Conservation (phyloP, 2,888 invertebrate genomes). For the Anticlea derivata region DNA sequence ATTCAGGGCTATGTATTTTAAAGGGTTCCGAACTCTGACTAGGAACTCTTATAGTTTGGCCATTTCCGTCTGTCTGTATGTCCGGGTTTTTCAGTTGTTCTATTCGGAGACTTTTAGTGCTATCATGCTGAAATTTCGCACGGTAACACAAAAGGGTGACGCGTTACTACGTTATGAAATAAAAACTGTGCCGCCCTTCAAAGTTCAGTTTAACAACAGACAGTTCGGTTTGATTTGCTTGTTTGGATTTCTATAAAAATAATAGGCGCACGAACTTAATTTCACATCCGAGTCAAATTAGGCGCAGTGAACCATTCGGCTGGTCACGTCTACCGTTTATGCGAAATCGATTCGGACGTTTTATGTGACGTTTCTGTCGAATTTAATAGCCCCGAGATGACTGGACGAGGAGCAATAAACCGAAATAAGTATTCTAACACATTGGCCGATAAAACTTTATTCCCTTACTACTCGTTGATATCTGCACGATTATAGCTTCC, state of each 20-base stretch:
- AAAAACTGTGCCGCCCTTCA: too few species aligned
- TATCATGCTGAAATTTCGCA: too few species aligned
- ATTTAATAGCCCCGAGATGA: conserved; percentile 78
- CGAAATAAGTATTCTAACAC: conserved; percentile 77
- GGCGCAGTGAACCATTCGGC: conserved; percentile 59
- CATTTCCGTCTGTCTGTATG: too few species aligned
- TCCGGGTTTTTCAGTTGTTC: too few species aligned
- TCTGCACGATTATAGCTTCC: conserved; percentile 18
- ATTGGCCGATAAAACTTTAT: conserved; percentile 74
- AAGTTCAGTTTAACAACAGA: too few species aligned
- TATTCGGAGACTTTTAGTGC: too few species aligned
- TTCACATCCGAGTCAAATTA: conserved; percentile 58
- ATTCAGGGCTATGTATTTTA: too few species aligned
- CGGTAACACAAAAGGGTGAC: too few species aligned
- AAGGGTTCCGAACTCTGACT: too few species aligned
- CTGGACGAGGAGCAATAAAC: conserved; percentile 78
- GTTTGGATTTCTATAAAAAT: not conserved
- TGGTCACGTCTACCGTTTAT: conserved; percentile 81
- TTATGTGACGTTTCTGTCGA: conserved; percentile 79
- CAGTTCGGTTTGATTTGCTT: not conserved
- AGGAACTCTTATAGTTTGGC: too few species aligned
- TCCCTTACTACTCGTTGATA: conserved; percentile 55
- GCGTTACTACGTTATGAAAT: too few species aligned
- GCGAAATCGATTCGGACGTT: conserved; percentile 79
- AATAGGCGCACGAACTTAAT: conserved; percentile 13